These are phyloP conservation scores for Metallyticus violacea DNA, from an alignment of 2,888 invertebrate species.

Conservation along the genomic window DNA sequence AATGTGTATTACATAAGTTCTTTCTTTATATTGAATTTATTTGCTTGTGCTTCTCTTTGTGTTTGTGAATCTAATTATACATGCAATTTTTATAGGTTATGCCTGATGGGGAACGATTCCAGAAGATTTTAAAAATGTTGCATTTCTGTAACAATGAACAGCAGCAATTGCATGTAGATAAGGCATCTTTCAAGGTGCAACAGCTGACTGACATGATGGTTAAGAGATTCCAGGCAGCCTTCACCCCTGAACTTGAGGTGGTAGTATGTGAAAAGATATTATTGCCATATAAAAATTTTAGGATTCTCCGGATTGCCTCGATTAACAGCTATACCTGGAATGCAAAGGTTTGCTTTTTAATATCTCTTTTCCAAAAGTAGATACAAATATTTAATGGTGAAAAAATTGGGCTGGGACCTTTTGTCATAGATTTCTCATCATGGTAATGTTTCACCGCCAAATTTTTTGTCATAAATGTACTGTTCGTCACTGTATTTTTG, in stretches of 20 bases:
- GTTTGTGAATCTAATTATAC: too few species aligned
- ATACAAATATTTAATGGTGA: too few species aligned
- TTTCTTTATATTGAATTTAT: too few species aligned
- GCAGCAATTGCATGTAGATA: neutral
- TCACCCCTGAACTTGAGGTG: neutral
- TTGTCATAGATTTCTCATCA: too few species aligned
- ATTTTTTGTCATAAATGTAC: too few species aligned
- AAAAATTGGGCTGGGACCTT: too few species aligned
- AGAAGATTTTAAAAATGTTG: neutral
- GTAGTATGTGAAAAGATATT: neutral
- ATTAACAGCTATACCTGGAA: neutral
- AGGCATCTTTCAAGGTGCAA: neutral
- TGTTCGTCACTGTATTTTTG: too few species aligned
- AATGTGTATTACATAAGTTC: too few species aligned
- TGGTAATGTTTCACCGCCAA: too few species aligned
- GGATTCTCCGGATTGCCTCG: neutral
- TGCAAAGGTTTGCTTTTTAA: neutral
- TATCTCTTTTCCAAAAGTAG: too few species aligned
- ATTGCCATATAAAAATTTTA: neutral
- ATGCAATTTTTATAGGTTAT: neutral
- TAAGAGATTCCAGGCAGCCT: neutral
- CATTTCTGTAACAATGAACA: neutral
- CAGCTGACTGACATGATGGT: neutral
- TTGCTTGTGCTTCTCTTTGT: too few species aligned
- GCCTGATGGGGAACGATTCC: neutral